These are phyloP conservation scores for Nemotelus nigrinus DNA, from an alignment of 2,888 invertebrate species.

Conservation along the genomic window DNA sequence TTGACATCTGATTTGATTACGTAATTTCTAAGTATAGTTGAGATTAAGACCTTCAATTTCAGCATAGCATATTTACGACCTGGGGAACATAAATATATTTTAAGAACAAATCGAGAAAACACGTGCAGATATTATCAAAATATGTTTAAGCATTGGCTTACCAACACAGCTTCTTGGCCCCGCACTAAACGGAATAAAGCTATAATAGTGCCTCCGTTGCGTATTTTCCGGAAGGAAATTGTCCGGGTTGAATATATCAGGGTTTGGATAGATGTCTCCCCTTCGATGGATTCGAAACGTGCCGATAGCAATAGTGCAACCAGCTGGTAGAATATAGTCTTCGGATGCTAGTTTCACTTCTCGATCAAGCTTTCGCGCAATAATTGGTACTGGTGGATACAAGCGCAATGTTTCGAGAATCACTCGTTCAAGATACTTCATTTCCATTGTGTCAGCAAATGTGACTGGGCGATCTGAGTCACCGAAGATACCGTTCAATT, in stretches of 20 bases:
- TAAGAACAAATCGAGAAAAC: no score
- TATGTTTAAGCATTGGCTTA: constrained; percentile 58
- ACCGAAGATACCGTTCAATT: constrained; percentile 80
- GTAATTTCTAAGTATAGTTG: constrained; percentile 77
- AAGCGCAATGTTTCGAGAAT: constrained; percentile 80
- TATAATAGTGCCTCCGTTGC: constrained; percentile 80
- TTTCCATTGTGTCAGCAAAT: constrained; percentile 79
- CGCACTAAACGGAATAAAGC: constrained; percentile 83
- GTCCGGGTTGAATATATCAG: constrained; percentile 79
- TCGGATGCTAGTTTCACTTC: constrained; percentile 74
- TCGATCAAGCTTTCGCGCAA: constrained; percentile 76
- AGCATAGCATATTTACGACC: constrained; percentile 83
- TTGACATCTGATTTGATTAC: constrained; percentile 71
- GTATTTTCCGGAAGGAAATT: constrained; percentile 82
- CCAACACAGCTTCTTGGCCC: constrained; percentile 84
- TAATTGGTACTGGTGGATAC: constrained; percentile 83
- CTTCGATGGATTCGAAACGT: constrained; percentile 76
- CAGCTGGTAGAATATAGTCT: constrained; percentile 74
- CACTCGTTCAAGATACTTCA: constrained; percentile 84
- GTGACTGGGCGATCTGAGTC: constrained; percentile 80
- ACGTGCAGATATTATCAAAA: background rate
- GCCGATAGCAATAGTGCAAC: constrained; percentile 74
- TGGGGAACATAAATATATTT: constrained; percentile 38
- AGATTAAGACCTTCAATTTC: constrained; percentile 77
- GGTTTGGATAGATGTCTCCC: constrained; percentile 74